These are phyloP conservation scores for Andrena camellia DNA, from an alignment of 2,888 invertebrate genomes.

Conservation along the genomic window DNA sequence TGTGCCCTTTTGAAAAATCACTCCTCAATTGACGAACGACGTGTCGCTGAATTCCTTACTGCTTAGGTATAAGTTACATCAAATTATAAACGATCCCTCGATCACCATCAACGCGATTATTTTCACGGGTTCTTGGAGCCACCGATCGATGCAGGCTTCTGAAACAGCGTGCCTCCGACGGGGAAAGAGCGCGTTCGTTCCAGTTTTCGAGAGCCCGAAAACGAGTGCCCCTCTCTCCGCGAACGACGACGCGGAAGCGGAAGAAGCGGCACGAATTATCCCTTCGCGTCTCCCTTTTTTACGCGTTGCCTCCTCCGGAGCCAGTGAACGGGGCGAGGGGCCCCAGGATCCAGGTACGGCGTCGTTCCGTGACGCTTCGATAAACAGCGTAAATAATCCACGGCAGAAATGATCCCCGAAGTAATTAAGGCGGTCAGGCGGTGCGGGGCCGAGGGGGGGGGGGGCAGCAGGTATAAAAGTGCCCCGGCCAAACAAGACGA, in stretches of 20 bases:
- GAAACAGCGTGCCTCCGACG: no score
- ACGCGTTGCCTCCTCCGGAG: no score
- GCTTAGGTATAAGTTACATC: no score
- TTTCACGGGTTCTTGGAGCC: no score
- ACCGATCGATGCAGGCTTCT: no score
- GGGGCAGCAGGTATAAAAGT: constrained; percentile 54
- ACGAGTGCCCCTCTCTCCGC: constrained; percentile 24
- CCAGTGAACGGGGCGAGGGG: not conserved
- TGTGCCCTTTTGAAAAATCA: no score
- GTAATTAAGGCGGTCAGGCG: constrained; percentile 61
- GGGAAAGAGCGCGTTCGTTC: constrained; percentile 3
- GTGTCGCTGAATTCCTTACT: no score
- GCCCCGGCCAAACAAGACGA: constrained; percentile 51
- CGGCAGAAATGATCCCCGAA: constrained; percentile 54
- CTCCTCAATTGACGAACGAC: no score
- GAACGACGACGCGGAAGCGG: constrained; percentile 38
- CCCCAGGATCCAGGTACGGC: not conserved
- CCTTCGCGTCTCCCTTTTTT: constrained; percentile 14
- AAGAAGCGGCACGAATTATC: constrained; percentile 5
- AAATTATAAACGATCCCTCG: no score
- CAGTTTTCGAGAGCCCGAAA: constrained; percentile 26
- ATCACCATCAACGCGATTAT: no score
- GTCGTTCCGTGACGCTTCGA: constrained; percentile 55
- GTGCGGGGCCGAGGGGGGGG: constrained; percentile 21
- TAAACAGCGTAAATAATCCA: constrained; percentile 63